Conservation (phyloP, 2,113 vertebrate genomes). For the Nothocercus julius region DNA sequence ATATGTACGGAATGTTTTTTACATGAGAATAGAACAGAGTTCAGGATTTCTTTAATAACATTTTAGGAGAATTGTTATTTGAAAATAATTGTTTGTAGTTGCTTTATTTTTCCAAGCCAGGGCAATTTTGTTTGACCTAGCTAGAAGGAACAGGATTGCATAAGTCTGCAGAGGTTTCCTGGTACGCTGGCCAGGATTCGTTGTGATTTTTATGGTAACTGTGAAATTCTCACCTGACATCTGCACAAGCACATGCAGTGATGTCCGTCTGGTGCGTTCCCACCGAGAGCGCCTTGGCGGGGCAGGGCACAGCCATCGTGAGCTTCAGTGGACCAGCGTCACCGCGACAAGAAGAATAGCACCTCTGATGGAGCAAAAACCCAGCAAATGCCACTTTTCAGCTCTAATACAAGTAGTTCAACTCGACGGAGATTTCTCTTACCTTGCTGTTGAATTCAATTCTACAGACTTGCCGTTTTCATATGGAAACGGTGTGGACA, state of each 20-base stretch:
- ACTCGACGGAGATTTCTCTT: not conserved
- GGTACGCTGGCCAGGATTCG: constrained; percentile 22
- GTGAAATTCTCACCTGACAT: constrained; percentile 47
- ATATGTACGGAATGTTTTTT: constrained; percentile 67
- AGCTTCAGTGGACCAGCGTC: not conserved
- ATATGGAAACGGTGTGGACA: not conserved
- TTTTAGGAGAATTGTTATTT: constrained; percentile 26
- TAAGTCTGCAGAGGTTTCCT: constrained; percentile 41
- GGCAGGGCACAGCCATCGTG: accelerated
- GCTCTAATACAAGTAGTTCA: not conserved
- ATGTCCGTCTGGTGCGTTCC: not conserved
- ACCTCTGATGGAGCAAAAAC: not conserved
- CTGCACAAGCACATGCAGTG: not conserved
- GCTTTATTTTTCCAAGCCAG: not conserved
- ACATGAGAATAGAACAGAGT: constrained; percentile 30
- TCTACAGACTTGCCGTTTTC: not conserved
- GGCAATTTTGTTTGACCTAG: not conserved
- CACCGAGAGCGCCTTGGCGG: not conserved
- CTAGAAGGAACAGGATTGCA: constrained; percentile 29
- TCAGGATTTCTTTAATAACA: constrained; percentile 33
- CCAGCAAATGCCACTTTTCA: not conserved
- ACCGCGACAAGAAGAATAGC: not conserved
- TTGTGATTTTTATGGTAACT: constrained; percentile 20
- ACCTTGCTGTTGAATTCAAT: not conserved
- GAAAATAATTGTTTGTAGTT: constrained; percentile 32